Percentiles rank a stretch among this genome's conserved stretches.
These are phyloP conservation scores for Labeo calbasu DNA, from an alignment of 2,797 vertebrate species.

Conservation along the genomic window DNA sequence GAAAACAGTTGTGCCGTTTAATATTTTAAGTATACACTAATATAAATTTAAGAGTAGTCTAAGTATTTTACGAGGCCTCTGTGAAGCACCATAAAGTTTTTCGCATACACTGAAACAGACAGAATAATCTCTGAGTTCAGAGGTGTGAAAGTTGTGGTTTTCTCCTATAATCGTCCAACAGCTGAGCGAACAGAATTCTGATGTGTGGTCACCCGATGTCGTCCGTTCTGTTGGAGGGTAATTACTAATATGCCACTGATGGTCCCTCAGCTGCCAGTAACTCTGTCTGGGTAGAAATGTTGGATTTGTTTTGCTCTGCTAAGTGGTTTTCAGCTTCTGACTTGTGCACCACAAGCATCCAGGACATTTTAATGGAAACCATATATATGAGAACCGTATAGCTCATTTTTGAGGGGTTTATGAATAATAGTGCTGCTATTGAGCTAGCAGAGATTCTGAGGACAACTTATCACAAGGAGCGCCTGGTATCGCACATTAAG, in stretches of 20 bases:
- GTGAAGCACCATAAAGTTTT: neutral
- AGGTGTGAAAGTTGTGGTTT: constrained; percentile 39
- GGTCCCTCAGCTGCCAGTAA: constrained; percentile 78
- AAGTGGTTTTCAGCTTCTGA: constrained; percentile 77
- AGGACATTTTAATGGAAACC: constrained; percentile 81
- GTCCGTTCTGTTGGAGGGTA: constrained; percentile 78
- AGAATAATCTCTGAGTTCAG: constrained; percentile 2
- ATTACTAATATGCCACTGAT: constrained; percentile 82
- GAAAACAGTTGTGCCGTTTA: neutral
- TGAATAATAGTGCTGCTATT: constrained; percentile 36
- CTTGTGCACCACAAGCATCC: constrained; percentile 79
- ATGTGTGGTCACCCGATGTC: constrained; percentile 69
- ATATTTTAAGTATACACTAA: neutral
- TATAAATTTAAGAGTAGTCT: neutral
- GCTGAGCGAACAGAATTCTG: constrained; percentile 46
- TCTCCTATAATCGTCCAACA: constrained; percentile 31
- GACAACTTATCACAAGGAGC: neutral
- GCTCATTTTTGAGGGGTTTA: constrained; percentile 37
- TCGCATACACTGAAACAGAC: neutral
- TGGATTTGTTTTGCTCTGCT: constrained; percentile 75
- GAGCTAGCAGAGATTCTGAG: neutral
- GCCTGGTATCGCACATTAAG: neutral
- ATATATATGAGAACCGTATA: constrained; percentile 71
- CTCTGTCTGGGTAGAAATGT: constrained; percentile 78
- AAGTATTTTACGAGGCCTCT: neutral